Evolutionary conservation across 2,888 invertebrate species (phyloP).

Genomic region (Neria commutata): DNA sequence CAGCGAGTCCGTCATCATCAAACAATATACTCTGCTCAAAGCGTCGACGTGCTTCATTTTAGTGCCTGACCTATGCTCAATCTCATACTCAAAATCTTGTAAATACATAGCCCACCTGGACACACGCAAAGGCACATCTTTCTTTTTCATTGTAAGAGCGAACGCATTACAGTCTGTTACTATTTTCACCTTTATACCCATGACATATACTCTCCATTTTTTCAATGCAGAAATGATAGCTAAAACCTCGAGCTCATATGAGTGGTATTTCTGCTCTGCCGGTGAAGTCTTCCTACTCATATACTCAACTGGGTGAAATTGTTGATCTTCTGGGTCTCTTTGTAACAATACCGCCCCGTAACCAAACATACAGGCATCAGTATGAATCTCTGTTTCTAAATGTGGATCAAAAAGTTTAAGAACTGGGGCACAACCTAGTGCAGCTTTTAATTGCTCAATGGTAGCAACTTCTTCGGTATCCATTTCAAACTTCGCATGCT

Average conservation of each 20-base stretch:
- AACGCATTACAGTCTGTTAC: conserved; percentile 35
- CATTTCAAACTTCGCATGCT: conserved; percentile 13
- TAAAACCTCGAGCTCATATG: conserved; percentile 42
- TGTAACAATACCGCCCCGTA: conserved; percentile 35
- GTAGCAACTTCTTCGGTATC: not conserved
- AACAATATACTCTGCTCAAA: conserved; percentile 24
- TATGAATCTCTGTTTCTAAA: not conserved
- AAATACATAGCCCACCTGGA: conserved; percentile 27
- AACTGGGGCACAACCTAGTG: not conserved
- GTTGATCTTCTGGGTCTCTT: conserved; percentile 23
- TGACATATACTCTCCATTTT: conserved; percentile 34
- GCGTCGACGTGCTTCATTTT: conserved; percentile 31
- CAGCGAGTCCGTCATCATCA: conserved; percentile 18
- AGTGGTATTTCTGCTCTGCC: conserved; percentile 26
- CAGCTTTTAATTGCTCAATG: not conserved
- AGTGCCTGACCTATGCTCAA: conserved; percentile 25
- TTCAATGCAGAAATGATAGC: conserved; percentile 38
- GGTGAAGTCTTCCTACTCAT: conserved; percentile 29
- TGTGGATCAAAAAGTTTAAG: conserved; percentile 10
- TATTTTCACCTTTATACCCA: conserved; percentile 27
- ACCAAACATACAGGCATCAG: conserved; percentile 28
- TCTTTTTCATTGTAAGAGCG: conserved; percentile 23
- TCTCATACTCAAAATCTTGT: conserved; percentile 26
- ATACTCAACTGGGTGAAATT: conserved; percentile 24
- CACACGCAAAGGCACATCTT: conserved; percentile 25